A percentile compares a stretch with the other conserved stretches of the same genome.
These are phyloP conservation scores for Daboia siamensis DNA, from an alignment of 2,113 vertebrate species.

Conservation along the genomic window DNA sequence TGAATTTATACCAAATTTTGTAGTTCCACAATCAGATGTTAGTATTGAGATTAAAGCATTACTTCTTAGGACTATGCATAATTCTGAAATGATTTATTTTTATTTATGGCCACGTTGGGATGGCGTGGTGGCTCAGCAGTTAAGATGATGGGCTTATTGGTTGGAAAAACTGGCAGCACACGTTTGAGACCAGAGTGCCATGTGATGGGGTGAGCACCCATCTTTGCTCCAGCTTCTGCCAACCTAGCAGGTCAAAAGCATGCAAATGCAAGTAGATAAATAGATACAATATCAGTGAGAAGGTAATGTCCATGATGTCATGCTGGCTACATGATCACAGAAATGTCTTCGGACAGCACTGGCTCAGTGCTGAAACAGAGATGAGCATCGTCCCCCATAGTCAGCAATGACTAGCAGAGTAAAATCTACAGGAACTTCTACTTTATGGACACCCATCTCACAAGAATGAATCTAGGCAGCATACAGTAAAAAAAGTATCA, in stretches of 20 bases:
- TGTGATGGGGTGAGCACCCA: background rate
- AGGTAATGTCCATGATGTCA: background rate
- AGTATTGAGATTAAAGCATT: background rate
- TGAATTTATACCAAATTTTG: background rate
- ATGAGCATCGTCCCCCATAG: background rate
- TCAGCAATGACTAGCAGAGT: background rate
- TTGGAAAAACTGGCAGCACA: background rate
- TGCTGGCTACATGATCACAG: background rate
- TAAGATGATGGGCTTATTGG: background rate
- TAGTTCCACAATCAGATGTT: conserved; percentile 21
- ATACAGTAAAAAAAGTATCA: background rate
- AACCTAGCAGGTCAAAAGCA: background rate
- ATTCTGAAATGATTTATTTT: background rate
- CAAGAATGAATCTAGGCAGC: background rate
- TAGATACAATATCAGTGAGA: background rate
- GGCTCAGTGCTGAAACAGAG: background rate
- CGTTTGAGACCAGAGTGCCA: background rate
- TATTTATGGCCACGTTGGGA: background rate
- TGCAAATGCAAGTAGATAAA: background rate
- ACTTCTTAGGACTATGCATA: background rate
- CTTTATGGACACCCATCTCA: background rate
- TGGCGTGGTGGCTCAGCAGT: background rate
- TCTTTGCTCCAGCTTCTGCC: background rate
- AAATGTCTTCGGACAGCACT: background rate
- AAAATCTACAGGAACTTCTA: background rate